Evolutionary conservation across 2,888 invertebrate genomes (phyloP), one percentile per base, ranked within the genome.

Genomic region (Drosophila rellima): DNA sequence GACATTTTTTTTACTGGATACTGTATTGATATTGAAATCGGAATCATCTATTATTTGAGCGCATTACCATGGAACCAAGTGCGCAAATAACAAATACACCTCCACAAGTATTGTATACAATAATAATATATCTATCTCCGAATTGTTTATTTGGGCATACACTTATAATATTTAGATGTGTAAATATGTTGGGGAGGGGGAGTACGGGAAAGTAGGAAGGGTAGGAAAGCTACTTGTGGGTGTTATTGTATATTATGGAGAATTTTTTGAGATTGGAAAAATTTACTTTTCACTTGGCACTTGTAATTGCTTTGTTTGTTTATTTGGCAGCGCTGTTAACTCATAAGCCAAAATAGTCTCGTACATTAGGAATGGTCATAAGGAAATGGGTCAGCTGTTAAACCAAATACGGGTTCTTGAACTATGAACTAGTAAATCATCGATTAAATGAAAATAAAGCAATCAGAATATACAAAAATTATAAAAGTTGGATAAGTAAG

Each of bases 251-350:
- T 67, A 57, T 64, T 60, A 61, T 56, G 61, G 63, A 45, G 62
- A 56, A 60, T 68, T 52, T 70, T 47, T 26, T 26, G 62, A 60
- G 71, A 67, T 70, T 69, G 72, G 74, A 71, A 88, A 82, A 80
- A 48, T 85, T 70, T 70, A 26, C 66, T 67, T 73, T 80, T 70
- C 78, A 70, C 61, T 78, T 80, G 70, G 61, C 80, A 74, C 71
- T 74, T 74, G 73, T 60, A 80, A 76, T 82, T 70, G 54, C 47
- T 74, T 72, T 74, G 69, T 75, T 80, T 74, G 55, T 77, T 85
- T 80, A 72, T 54, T 64, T 75, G 61, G 39, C 18, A 47, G 11
- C 47, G 15, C 31, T 40, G 13, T 56, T 68, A 39, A 68, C 55
- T 54, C 50, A 61, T 40, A 50, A 48, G 51, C 18, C 8, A 50